These are phyloP conservation scores for Hesperia comma DNA, from an alignment of 2,888 invertebrate species.

Conservation along the genomic window DNA sequence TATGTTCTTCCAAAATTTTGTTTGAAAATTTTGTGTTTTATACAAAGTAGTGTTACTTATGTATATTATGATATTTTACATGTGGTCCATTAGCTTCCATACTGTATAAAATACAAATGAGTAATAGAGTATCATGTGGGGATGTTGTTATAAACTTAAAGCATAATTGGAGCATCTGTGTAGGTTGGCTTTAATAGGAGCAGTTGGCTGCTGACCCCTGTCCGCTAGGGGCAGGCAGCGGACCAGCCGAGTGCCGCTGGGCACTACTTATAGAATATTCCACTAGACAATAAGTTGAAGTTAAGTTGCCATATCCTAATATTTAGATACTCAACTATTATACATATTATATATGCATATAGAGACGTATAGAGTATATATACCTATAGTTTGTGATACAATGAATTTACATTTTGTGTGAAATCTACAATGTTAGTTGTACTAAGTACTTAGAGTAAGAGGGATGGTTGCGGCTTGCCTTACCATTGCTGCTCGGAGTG, in stretches of 20 bases:
- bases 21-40: neutral
- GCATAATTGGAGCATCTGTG: constrained; percentile 24
- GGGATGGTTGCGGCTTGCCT: constrained; percentile 16
- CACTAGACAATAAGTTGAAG: constrained; percentile 82
- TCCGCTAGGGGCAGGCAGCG: neutral
- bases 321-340: constrained; percentile 80
- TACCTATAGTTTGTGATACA: constrained; percentile 82
- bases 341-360: constrained; percentile 71
- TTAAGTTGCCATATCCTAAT: constrained; percentile 83
- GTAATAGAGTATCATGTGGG: neutral
- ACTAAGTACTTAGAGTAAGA: constrained; percentile 51
- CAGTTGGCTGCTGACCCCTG: constrained; percentile 1
- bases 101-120: neutral
- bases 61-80: too few species aligned
- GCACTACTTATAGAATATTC: constrained; percentile 58
- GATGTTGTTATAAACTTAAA: neutral
- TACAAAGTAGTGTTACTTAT: neutral
- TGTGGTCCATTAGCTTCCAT: neutral
- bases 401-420: constrained; percentile 81
- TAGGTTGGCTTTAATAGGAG: constrained; percentile 34
- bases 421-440: constrained; percentile 65
- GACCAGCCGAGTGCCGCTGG: constrained; percentile 22
- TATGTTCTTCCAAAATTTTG: neutral
- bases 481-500: constrained; percentile 2
- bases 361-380: constrained; percentile 73